Evolutionary conservation across 2,797 vertebrate genomes (phyloP), one percentile per base, ranked within the genome.

Genomic region (Apodemus agrarius): DNA sequence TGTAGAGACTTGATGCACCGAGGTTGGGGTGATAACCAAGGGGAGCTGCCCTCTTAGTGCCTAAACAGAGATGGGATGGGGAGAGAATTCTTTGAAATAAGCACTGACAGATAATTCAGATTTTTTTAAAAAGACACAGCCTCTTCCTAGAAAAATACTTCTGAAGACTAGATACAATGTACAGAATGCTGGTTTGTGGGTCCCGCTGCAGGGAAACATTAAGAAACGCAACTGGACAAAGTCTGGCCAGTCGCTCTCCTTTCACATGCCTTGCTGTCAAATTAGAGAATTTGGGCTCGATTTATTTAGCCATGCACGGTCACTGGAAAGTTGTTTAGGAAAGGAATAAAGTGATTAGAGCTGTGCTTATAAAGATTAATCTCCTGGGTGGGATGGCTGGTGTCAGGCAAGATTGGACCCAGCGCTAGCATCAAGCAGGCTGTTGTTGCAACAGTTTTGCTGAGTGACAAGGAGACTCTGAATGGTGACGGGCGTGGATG

Each of bases 401-500:
- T 95, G 96, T 97, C 96, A 96, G 95, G 96, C 72, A 79, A 22
- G 87, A 85, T 52, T 97, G 95, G 92, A 94, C 89, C 86, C 88
- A 96, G 92, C 83, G 54, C 1, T 40, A 95, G 87, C 91, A 54
- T 1, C 81, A 94, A 93, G 76, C 69, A 96, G 46, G 76, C 89
- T 97, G 91, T 97, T 95, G 96, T 97, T 95, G 96, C 96, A 97
- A 98, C 97, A 83, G 82, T 94, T 97, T 85, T 49, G 74, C 94
- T 96, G 95, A 95, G 94, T 84, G 83, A 96, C 81, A 93, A 93
- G 89, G 85, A 93, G 49, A 91, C 80, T 72, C 89, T 80, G 21
- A 93, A 54, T 14, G 74, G 92, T 92, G 84, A 78, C 74, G 83
- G 92, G 94, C 94, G 91, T 87, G 89, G 76, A 96, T 91, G 90